Conservation (phyloP, 2,113 vertebrate species). For the Apteryx mantelli region DNA sequence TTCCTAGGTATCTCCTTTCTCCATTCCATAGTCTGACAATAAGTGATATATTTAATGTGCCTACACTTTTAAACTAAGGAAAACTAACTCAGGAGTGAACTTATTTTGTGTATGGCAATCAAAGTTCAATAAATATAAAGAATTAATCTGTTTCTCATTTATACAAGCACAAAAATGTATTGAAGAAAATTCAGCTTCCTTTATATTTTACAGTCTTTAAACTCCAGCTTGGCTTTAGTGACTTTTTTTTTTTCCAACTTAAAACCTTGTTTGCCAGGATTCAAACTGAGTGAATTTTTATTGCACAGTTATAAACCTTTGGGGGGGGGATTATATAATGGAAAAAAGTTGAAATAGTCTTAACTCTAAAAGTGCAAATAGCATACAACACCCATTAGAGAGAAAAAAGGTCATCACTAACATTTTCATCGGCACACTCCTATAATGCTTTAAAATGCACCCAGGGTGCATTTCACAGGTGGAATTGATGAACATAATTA, state of each 20-base stretch:
- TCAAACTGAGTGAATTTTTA: conserved; percentile 58
- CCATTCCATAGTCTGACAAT: neutral
- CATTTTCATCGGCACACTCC: neutral
- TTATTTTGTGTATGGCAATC: neutral
- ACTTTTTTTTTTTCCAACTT: neutral
- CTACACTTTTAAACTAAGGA: neutral
- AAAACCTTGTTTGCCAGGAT: conserved; percentile 44
- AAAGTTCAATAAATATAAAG: conserved; percentile 11
- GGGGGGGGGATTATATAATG: conserved; percentile 49
- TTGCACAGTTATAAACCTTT: conserved; percentile 32
- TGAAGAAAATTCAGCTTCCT: conserved; percentile 15
- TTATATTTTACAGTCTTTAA: conserved; percentile 45
- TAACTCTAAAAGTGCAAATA: conserved; percentile 33
- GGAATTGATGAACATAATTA: conserved; percentile 7
- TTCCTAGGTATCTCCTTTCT: neutral
- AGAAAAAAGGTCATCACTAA: neutral
- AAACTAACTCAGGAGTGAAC: neutral
- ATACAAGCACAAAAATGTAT: neutral
- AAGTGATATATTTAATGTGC: neutral
- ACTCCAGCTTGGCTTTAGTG: conserved; percentile 38
- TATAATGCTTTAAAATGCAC: conserved; percentile 34
- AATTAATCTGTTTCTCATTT: conserved; percentile 48
- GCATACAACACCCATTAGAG: conserved; percentile 14
- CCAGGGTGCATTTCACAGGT: conserved; percentile 3
- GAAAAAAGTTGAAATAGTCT: conserved; percentile 59